Base-by-base conservation (phyloP, 2,888 invertebrate genomes). In the Nemotelus nigrinus region DNA sequence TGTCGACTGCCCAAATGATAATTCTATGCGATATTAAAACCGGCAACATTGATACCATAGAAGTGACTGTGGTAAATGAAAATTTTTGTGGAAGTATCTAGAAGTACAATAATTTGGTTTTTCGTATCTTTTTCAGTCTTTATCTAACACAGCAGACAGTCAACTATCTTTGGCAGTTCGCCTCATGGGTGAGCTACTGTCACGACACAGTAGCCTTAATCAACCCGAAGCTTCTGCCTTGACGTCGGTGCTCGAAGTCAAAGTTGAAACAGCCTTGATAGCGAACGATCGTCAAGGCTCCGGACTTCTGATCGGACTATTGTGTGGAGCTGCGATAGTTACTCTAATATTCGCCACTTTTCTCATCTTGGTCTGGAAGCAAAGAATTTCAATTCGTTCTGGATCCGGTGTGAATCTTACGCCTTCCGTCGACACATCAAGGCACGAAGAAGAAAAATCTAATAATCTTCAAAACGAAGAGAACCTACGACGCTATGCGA, bases 391-490 rank as follows among this genome's bases (percentile, higher is more conserved):
- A 25, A 87, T 88, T 78, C 84, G 89, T 79, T 89, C 88, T 50
- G 85, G 88, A 2, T 90, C 89, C 81, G 88, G 90, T 67, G 86
- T 89, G 77, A 89, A 87, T 84, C 86, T 88, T 83, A 90, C 89
- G 64, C 90, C 86, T 55, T 89, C 88, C 25, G 86, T 88, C 78
- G 92, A 90, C 84, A 90, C 88, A 78, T 90, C 90, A 86, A 91
- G 90, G 81, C 92, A 93, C 84, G 94, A 94, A 84, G 95, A 95
- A 84, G 95, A 96, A 84, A 96, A 96, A 85, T 94, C 96, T 2
- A 96, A 96, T 86, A 96, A 96, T 86, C 87, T 95, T 78, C 96
- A 96, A 87, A 96, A 96, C 86, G 95, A 96, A 85, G 96, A 96
- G 87, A 96, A 96, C 85, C 89, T 96, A 78, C 90, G 96, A 75